Conservation (phyloP, 2,113 vertebrate species). For the Caloenas nicobarica region DNA sequence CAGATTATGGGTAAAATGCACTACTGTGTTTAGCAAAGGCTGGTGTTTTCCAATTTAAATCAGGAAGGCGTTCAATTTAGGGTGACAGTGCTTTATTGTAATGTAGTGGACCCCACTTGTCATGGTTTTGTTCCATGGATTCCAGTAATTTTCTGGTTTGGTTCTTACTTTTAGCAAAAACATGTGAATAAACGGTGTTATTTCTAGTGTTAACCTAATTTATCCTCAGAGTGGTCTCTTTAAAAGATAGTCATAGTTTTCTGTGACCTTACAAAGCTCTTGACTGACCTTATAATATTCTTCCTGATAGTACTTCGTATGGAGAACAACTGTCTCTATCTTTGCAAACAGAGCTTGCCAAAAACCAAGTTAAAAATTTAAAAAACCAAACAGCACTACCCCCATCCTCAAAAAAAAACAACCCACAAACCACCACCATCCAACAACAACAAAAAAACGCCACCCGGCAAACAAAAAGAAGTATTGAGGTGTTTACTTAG, state of each 20-base stretch:
- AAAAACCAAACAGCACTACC: background rate
- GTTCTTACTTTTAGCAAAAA: background rate
- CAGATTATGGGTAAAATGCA: background rate
- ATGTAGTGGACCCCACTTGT: background rate
- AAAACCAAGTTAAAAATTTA: background rate
- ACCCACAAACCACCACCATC: too few species aligned
- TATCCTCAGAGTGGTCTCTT: background rate
- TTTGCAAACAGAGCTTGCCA: background rate
- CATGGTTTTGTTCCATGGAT: background rate
- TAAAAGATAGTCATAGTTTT: background rate
- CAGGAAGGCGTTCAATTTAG: accelerated
- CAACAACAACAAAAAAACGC: background rate
- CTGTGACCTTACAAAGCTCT: background rate
- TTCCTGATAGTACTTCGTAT: background rate
- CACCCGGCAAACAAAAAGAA: background rate
- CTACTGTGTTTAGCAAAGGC: background rate
- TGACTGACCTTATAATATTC: background rate
- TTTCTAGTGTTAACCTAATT: background rate
- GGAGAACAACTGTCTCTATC: background rate
- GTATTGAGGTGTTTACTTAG: background rate
- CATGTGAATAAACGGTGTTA: background rate
- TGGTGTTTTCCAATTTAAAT: background rate
- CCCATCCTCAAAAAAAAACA: background rate
- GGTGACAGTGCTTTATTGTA: background rate
- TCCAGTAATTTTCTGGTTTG: background rate